These are phyloP conservation scores for Sturnus vulgaris DNA, from an alignment of 2,113 vertebrate species.

Conservation along the genomic window DNA sequence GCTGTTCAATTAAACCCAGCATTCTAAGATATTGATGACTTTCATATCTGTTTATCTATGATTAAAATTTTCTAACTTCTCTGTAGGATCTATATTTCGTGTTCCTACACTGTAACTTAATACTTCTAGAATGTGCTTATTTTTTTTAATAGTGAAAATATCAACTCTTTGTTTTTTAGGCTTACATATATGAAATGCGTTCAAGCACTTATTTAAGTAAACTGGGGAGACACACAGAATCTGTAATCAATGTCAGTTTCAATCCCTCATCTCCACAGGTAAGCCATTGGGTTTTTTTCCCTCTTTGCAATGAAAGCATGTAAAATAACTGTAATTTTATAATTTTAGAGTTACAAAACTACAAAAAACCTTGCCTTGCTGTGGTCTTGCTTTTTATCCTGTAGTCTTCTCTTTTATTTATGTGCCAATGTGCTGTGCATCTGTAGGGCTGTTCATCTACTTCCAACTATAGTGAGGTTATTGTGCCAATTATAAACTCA, in stretches of 20 bases:
- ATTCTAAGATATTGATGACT: background rate
- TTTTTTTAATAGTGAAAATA: background rate
- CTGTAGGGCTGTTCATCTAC: background rate
- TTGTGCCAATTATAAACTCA: background rate
- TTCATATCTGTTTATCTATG: background rate
- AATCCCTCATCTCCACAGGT: slow-evolving; percentile 82
- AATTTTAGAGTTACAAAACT: background rate
- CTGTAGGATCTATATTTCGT: background rate
- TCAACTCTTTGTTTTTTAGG: slow-evolving; percentile 69
- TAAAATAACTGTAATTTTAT: background rate
- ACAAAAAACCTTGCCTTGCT: too few relatives aligned
- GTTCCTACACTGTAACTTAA: background rate
- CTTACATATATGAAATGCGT: slow-evolving; percentile 81
- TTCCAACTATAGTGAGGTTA: background rate
- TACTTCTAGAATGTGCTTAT: background rate
- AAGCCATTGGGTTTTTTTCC: background rate
- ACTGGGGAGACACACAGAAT: slow-evolving; percentile 78
- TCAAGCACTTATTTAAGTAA: slow-evolving; percentile 79
- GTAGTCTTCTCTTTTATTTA: background rate
- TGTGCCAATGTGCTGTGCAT: background rate
- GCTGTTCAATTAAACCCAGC: background rate
- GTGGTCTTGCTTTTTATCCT: background rate
- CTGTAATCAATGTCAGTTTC: slow-evolving; percentile 79
- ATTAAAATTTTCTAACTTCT: background rate
- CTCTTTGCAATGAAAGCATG: background rate